Base-by-base conservation (phyloP, 2,888 invertebrate species). In the Hypsopygia costalis region DNA sequence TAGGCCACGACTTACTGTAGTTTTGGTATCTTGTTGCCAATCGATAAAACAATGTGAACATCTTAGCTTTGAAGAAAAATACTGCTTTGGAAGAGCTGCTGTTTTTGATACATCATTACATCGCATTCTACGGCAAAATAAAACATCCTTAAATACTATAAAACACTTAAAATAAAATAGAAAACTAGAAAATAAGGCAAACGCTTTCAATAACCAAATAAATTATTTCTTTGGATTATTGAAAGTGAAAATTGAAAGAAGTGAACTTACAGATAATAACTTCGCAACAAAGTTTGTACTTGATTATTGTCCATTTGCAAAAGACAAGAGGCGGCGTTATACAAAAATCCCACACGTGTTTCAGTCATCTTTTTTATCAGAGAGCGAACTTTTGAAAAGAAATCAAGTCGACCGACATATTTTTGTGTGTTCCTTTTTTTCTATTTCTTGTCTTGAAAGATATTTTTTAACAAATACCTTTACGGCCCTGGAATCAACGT, bases 181-280 rank as follows among this genome's bases (percentile, higher is more conserved):
- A n/a, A 16, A 9, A 3, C 6, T 22, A 21, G 2, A 16, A 2
- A 16, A 16, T 16, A 16, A 16, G 16, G n/a, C n/a, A n/a, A n/a
- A n/a, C n/a, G n/a, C n/a, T n/a, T n/a, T n/a, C n/a, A n/a, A n/a
- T n/a, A n/a, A n/a, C n/a, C n/a, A n/a, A n/a, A n/a, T n/a, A n/a
- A n/a, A n/a, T n/a, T n/a, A n/a, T n/a, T n/a, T n/a, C n/a, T n/a
- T n/a, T n/a, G n/a, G n/a, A n/a, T n/a, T 16, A 16, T 16, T 16
- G 3, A 4, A 16, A 16, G 16, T 16, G 16, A 16, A 16, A 16
- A 2, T 6, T 36, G 10, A 40, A 34, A 28, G 3, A 9, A 7
- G 9, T 1, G 12, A 11, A 70, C 83, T 70, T 67, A 87, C 87
- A 85, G 63, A 49, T 82, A 85, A 52, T 74, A 74, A 70, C 87